Percentiles rank a stretch among this genome's conserved stretches.
Evolutionary conservation across 1,140 invertebrate species (phyloP).

Genomic region (Dufourea novaeangliae): DNA sequence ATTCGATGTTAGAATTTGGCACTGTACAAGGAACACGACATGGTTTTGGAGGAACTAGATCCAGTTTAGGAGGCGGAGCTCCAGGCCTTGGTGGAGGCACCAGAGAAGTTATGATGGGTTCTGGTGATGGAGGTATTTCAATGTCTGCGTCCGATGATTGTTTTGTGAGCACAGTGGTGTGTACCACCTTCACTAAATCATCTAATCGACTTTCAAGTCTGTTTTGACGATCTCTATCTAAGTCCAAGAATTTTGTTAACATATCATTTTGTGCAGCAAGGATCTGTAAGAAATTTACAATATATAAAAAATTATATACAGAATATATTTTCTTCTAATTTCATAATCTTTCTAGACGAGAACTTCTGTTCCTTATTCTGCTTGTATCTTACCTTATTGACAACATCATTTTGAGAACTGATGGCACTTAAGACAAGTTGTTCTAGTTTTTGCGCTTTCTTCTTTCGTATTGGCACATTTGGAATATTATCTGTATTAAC

Average conservation of each 20-base stretch:
- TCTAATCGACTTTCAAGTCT: conserved; percentile 77
- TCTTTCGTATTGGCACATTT: conserved; percentile 75
- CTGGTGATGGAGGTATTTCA: conserved; percentile 47
- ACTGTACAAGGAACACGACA: conserved; percentile 78
- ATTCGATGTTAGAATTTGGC: conserved; percentile 67
- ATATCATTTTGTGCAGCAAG: conserved; percentile 79
- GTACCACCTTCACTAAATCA: conserved; percentile 77
- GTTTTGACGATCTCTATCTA: conserved; percentile 78
- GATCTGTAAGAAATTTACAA: conserved; percentile 69
- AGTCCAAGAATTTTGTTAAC: conserved; percentile 75
- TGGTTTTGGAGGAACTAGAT: conserved; percentile 79
- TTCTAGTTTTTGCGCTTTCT: conserved; percentile 79
- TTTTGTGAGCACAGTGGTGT: conserved; percentile 72
- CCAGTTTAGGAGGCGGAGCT: conserved; percentile 76
- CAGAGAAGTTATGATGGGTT: conserved; percentile 72
- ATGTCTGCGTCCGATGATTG: conserved; percentile 36
- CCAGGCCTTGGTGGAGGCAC: conserved; percentile 78
- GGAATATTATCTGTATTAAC: conserved; percentile 75
- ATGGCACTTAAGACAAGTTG: conserved; percentile 77
- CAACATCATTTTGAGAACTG: conserved; percentile 79
- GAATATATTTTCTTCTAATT: no score
- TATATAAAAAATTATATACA: no score
- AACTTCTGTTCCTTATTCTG: not conserved
- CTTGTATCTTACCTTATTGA: conserved; percentile 75
- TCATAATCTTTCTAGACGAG: no score